Base-by-base conservation (phyloP, 2,888 invertebrate species). In the Rhingia campestris region DNA sequence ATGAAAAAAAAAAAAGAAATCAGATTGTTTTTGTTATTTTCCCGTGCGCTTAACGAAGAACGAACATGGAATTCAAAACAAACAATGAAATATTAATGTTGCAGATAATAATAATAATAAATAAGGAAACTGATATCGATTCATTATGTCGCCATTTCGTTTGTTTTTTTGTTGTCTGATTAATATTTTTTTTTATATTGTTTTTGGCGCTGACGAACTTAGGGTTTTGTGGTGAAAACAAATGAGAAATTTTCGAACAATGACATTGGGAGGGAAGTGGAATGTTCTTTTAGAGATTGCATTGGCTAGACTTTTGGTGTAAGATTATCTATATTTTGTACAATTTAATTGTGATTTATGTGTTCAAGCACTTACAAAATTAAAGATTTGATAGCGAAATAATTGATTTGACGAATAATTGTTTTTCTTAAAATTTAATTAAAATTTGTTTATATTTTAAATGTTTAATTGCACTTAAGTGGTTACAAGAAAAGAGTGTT, bases 41-140 rank as follows among this genome's bases (percentile, higher is more conserved):
- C 22, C 22, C 39, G 6, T 64, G 39, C 66, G 54, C 45, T 53
- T 35, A 59, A 35, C 45, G 49, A 41, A 54, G 49, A 80, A 56
- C 35, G 43, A 63, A 66, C 45, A 63, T 39, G 53, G 63, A 39
- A 49, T 33, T 12, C 7, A 43, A 61, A 72, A 72, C 7, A 64
- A 53, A 67, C 45, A 67, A 32, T 43, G 43, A 59, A 59, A 35
- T 49, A 63, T 30, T 54, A 63, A 45, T 63, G 43, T 32, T 43
- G 37, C 37, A 63, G 54, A 73, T 63, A 63, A 73, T 37, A 73
- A 73, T 47, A 49, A 64, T 63, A 53, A 67, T 67, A 73, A 72
- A 69, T 70, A 73, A 80, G 67, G 73, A 73, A 79, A 66, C 47
- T 54, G 67, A 74, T 63, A 49, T 67, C 54, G 54, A 63, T 54